Base-by-base conservation (phyloP, 2,888 invertebrate genomes). In the Amiota communis region DNA sequence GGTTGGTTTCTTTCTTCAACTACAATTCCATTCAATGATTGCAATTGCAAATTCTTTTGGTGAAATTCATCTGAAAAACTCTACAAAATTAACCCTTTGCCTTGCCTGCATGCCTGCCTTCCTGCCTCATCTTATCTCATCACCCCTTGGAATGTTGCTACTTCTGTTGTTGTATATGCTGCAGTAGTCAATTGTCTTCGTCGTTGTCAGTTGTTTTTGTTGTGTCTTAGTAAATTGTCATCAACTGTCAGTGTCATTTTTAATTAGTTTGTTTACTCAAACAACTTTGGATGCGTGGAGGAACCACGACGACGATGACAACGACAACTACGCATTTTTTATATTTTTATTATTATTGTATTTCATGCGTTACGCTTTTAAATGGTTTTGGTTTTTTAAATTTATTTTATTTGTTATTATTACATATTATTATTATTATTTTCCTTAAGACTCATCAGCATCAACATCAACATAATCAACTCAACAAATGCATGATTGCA, bases 211-310 rank as follows among this genome's bases (percentile, higher is more conserved):
- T 36, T 36, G 36, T 36, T 36, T 36, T 36, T 2, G 20, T n/a
- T 36, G 79, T 81, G 77, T 80, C 83, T 86, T 86, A 86, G 83
- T 84, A 84, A 86, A 83, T 84, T 83, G 86, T 83, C 85, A 84
- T 85, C 85, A 85, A 84, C 86, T 78, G 86, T 83, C 86, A 83
- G 86, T 83, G 86, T 86, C 83, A 86, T 74, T 83, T 83, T 83
- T 83, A 86, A 83, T 83, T 83, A 83, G 83, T 83, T 86, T 83
- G 86, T 83, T 83, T 86, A 83, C 83, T 86, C 74, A 36, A 36
- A 36, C 36, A 36, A 36, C 81, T 51, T 15, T 10, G 53, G n/a
- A 70, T 76, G 78, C 23, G 76, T 75, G 67, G 73, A 75, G 12
- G 69, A 68, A 12, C 68, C 74, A 23, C 74, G 70, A 57, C 72